These are phyloP conservation scores for Coregonus ussuriensis DNA, from an alignment of 2,797 vertebrate genomes.

Conservation along the genomic window DNA sequence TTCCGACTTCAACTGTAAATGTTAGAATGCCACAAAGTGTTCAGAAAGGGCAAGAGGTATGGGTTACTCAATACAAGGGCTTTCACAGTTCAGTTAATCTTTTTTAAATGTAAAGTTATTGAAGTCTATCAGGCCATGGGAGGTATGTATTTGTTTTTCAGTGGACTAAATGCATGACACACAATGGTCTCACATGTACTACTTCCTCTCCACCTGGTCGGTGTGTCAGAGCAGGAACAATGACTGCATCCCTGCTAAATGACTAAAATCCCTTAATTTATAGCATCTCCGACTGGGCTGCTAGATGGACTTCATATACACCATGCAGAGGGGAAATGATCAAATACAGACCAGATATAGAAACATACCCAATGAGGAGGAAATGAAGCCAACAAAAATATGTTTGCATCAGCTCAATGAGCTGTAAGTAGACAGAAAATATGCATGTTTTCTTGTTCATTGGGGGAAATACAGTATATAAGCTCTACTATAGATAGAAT, in stretches of 20 bases:
- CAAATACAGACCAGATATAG: slow-evolving; percentile 40
- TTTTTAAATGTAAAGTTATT: neutral
- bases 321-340: slow-evolving; percentile 54
- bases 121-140: neutral
- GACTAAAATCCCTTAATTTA: slow-evolving; percentile 36
- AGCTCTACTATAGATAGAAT: neutral
- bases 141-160: slow-evolving; percentile 47
- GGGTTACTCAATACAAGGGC: neutral
- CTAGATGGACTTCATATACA: slow-evolving; percentile 5
- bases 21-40: neutral
- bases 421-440: slow-evolving; percentile 2
- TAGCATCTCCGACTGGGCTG: slow-evolving; percentile 20
- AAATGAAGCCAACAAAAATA: slow-evolving; percentile 33
- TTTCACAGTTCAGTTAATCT: neutral
- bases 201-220: slow-evolving; percentile 81
- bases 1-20: neutral
- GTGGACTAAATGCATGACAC: slow-evolving; percentile 24
- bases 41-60: neutral
- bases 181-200: slow-evolving; percentile 64
- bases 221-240: slow-evolving; percentile 71
- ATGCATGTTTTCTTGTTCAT: neutral
- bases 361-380: slow-evolving; percentile 42
- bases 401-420: neutral
- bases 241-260: slow-evolving; percentile 59
- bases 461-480: neutral